These are phyloP conservation scores for Trichopoda pennipes DNA, from an alignment of 2,888 invertebrate genomes.

Conservation along the genomic window DNA sequence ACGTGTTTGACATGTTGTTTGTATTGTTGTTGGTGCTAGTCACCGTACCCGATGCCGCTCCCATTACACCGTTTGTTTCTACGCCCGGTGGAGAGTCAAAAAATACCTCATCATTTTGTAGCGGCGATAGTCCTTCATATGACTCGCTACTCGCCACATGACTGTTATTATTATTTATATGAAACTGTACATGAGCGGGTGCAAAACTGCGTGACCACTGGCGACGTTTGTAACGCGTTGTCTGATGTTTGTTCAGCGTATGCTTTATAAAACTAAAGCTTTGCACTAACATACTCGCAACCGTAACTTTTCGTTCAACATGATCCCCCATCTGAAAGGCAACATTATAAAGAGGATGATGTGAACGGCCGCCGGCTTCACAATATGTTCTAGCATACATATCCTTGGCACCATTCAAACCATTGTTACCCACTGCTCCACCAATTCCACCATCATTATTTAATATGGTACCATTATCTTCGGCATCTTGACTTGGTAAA, in stretches of 20 bases:
- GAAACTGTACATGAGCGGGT: constrained; percentile 81
- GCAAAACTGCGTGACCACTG: constrained; percentile 89
- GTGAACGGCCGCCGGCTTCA: constrained; percentile 51
- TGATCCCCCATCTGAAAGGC: constrained; percentile 78
- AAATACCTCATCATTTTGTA: constrained; percentile 83
- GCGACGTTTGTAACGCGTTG: constrained; percentile 71
- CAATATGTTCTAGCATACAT: constrained; percentile 37
- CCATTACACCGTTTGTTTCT: constrained; percentile 28
- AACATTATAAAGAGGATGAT: constrained; percentile 61
- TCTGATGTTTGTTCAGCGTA: constrained; percentile 82
- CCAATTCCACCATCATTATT: constrained; percentile 26
- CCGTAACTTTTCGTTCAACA: constrained; percentile 79
- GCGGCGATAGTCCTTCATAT: constrained; percentile 79
- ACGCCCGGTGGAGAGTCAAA: constrained; percentile 81
- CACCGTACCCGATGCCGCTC: constrained; percentile 36
- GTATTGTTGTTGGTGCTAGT: constrained; percentile 51
- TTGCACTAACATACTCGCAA: constrained; percentile 78
- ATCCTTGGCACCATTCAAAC: not conserved
- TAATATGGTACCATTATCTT: constrained; percentile 70
- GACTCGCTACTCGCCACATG: constrained; percentile 78
- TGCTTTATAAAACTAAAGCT: constrained; percentile 80
- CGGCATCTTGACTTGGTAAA: constrained; percentile 76
- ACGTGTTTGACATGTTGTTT: constrained; percentile 25
- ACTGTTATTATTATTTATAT: constrained; percentile 67
- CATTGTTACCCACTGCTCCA: not conserved